Base-by-base conservation (phyloP, 2,888 invertebrate species). In the Clusia tigrina region DNA sequence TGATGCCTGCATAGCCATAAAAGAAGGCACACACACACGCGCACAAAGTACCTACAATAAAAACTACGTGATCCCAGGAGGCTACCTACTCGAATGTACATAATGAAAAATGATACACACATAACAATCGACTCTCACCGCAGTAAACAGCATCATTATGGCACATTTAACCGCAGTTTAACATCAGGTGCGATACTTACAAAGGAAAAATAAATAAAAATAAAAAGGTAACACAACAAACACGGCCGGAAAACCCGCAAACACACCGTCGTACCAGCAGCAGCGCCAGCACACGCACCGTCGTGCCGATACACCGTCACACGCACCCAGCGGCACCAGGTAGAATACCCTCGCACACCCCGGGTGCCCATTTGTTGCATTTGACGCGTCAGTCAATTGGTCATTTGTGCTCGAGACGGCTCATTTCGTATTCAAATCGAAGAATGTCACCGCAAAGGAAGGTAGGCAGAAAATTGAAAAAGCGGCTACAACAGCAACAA, bases 121-220 rank as follows among this genome's bases (percentile, higher is more conserved):
- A 48, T 48, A 48, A 48, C 18, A 48, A 48, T 48, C 48, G 22
- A 48, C 48, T 48, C 22, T 18, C 18, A 20, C 18, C 48, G 15
- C 48, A 18, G 48, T 48, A 37, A 58, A 66, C 54, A 65, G 65
- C 63, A 58, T 58, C 66, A 67, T 71, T 71, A 69, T 66, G 68
- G 54, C 64, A 62, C 67, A 65, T 70, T 70, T 69, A 69, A 71
- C 68, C 69, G 66, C 69, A 67, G 67, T 71, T 70, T 68, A 68
- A 70, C 71, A 70, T 68, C 71, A 71, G 71, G 71, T 71, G 70
- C 60, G 59, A 63, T 48, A 5, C 48, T 20, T 22, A n/a, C 48
- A 5, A 48, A 48, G 9, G 12, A 42, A 42, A n/a, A 42, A 2
- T 48, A 20, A 48, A 48, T 3, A 48, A 15, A 48, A 48, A 22